A percentile compares a stretch with the other conserved stretches of the same genome.
phyloP scores from a whole-genome alignment of 2,797 vertebrate species.

The Carduelis carduelis region DNA sequence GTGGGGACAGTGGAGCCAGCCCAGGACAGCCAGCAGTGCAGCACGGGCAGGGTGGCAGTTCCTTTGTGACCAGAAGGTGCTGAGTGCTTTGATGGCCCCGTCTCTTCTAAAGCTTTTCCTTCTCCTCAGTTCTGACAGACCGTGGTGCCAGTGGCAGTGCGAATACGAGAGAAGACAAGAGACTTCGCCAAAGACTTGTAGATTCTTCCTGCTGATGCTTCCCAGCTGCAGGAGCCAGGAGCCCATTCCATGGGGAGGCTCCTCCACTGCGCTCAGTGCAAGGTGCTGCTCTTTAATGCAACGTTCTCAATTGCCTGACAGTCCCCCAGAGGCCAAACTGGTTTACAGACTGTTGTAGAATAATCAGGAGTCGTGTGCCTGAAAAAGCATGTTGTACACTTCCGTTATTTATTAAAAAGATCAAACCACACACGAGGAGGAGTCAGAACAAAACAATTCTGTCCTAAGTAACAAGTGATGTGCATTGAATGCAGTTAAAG shows the following conservation, averaged over 20 bases:
- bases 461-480: not conserved
- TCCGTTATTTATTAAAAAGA: not conserved
- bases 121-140: slow-evolving; percentile 72
- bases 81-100: not conserved
- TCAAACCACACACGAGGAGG: not conserved
- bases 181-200: slow-evolving; percentile 75
- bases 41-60: not conserved
- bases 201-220: slow-evolving; percentile 75
- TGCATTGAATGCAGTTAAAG: not conserved
- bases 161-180: slow-evolving; percentile 51
- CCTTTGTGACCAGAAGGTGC: not conserved
- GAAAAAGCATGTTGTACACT: not conserved
- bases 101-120: not conserved
- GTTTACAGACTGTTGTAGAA: not conserved
- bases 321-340: not conserved
- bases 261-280: not conserved
- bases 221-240: not conserved
- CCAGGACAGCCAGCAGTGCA: not conserved
- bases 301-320: rapidly evolving
- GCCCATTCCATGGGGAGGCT: not conserved
- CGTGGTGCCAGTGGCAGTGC: not conserved
- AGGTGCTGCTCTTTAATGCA: not conserved
- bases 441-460: not conserved
- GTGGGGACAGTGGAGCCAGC: not conserved
- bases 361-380: not conserved